phyloP scores from a whole-genome alignment of 2,113 vertebrate genomes.

The Ciconia maguari region DNA sequence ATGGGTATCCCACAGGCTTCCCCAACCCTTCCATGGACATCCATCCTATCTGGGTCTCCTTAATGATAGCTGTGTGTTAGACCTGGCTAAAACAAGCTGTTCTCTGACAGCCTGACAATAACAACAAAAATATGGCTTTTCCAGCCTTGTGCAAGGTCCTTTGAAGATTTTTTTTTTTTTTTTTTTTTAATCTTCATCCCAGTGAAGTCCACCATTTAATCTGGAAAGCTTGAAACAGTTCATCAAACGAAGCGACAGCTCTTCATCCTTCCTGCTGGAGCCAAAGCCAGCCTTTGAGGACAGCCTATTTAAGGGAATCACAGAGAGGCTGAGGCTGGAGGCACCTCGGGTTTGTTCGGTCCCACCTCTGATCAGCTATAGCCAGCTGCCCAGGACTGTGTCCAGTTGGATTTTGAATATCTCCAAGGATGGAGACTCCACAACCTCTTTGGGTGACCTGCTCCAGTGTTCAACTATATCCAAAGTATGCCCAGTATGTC shows the following conservation, averaged over 20 bases:
- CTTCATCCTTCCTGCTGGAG: background rate
- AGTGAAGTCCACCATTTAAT: background rate
- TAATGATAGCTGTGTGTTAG: background rate
- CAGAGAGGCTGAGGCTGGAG: background rate
- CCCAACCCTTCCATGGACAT: background rate
- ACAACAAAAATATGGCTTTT: background rate
- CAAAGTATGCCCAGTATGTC: background rate
- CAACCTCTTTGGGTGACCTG: background rate
- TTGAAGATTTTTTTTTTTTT: background rate
- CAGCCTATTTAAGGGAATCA: fast-evolving
- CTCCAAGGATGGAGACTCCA: background rate
- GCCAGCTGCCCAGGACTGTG: background rate
- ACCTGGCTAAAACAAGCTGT: background rate
- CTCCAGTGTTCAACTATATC: background rate
- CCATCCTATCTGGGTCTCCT: fast-evolving
- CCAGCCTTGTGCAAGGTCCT: background rate
- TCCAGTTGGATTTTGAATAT: background rate
- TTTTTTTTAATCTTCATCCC: background rate
- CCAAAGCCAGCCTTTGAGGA: background rate
- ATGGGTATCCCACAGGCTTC: background rate
- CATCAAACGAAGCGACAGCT: fast-evolving
- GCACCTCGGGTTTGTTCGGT: background rate
- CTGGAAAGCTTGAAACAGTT: background rate
- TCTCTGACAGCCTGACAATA: background rate
- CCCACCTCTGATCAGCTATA: background rate